phyloP scores from a whole-genome alignment of 2,797 vertebrate genomes.

The Parambassis ranga region DNA sequence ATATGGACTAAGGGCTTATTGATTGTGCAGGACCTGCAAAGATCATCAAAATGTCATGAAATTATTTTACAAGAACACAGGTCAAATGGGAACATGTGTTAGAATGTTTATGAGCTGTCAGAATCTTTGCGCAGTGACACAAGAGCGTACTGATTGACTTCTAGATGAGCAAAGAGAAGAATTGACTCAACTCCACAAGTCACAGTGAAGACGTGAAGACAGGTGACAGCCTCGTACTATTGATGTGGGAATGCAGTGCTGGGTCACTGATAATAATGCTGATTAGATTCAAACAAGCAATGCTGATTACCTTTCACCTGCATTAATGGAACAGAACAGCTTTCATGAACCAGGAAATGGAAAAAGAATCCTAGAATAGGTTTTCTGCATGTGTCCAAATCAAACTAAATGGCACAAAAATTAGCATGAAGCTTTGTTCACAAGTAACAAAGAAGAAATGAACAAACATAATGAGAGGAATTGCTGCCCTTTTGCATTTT shows the following conservation, averaged over 20 bases:
- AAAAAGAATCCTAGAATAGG: neutral
- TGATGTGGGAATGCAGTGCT: neutral
- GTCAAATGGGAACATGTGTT: slow-evolving; percentile 16
- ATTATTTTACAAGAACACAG: slow-evolving; percentile 32
- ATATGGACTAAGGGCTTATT: slow-evolving; percentile 53
- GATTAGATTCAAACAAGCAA: slow-evolving; percentile 16
- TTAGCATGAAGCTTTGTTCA: neutral
- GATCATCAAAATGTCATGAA: slow-evolving; percentile 57
- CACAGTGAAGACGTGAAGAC: neutral
- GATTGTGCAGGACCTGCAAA: slow-evolving; percentile 38
- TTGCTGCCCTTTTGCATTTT: neutral
- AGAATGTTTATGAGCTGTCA: neutral
- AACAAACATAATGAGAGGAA: slow-evolving; percentile 6
- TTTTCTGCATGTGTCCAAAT: slow-evolving; percentile 4
- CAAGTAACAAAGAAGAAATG: slow-evolving; percentile 4
- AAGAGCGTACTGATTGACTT: neutral
- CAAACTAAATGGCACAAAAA: neutral
- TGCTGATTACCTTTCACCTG: slow-evolving; percentile 19
- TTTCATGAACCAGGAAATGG: slow-evolving; percentile 17
- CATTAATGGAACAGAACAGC: neutral
- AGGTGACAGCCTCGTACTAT: slow-evolving; percentile 3
- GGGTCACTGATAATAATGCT: slow-evolving; percentile 12
- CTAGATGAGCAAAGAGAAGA: neutral
- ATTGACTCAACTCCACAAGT: neutral
- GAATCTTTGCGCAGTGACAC: neutral